phyloP scores from a whole-genome alignment of 2,797 vertebrate genomes.

The Sebastes diaconus region DNA sequence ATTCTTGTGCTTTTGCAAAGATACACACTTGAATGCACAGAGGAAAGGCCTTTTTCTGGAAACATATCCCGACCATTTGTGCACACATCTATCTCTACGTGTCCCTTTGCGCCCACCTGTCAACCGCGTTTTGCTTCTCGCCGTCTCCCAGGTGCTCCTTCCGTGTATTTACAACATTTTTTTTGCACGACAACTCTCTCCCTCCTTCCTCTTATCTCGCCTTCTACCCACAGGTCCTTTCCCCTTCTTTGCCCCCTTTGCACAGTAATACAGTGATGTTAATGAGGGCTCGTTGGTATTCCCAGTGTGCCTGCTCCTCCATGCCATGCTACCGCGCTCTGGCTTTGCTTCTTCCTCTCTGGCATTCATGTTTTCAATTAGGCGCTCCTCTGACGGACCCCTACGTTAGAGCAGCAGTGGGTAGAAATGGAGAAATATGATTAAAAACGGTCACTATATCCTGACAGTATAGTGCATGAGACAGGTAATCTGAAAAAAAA shows the following conservation, averaged over 20 bases:
- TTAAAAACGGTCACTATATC: too few relatives aligned
- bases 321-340: neutral
- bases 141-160: neutral
- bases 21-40: neutral
- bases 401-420: fast-evolving
- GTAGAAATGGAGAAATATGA: too few relatives aligned
- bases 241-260: neutral
- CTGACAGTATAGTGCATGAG: too few relatives aligned
- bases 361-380: conserved; percentile 79
- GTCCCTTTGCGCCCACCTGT: conserved; percentile 28
- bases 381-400: conserved; percentile 33
- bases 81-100: conserved; percentile 6
- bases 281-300: conserved; percentile 69
- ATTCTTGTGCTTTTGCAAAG: neutral
- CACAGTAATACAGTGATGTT: conserved; percentile 39
- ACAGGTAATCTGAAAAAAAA: too few relatives aligned
- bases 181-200: neutral
- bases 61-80: neutral
- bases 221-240: neutral
- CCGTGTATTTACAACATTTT: conserved; percentile 7
- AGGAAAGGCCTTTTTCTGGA: neutral
- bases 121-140: conserved; percentile 12
- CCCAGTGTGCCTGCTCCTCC: conserved; percentile 46
- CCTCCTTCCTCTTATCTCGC: neutral
- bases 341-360: conserved; percentile 54